These are phyloP conservation scores for Zaprionus inermis DNA, from an alignment of 1,140 invertebrate genomes.

Conservation along the genomic window DNA sequence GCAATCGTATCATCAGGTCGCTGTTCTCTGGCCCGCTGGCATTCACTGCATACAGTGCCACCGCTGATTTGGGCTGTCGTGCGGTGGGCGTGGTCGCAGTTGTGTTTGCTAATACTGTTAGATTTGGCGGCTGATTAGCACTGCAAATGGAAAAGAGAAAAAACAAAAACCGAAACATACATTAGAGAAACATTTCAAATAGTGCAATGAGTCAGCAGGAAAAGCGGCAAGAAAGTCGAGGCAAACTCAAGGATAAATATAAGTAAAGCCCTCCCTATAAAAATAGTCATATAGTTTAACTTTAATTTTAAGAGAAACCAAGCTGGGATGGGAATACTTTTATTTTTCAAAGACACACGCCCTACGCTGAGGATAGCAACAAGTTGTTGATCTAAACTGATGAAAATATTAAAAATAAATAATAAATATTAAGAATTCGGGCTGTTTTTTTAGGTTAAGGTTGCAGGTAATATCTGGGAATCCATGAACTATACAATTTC, in stretches of 20 bases:
- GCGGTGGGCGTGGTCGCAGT: slow-evolving; percentile 60
- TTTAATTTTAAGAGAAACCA: too few relatives aligned
- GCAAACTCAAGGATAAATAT: background rate
- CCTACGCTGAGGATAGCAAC: too few relatives aligned
- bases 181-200: background rate
- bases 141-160: slow-evolving; percentile 46
- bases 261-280: background rate
- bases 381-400: too few relatives aligned
- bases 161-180: background rate
- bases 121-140: slow-evolving; percentile 77
- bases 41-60: slow-evolving; percentile 55
- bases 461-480: too few relatives aligned
- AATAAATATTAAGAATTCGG: too few relatives aligned
- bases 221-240: background rate
- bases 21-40: slow-evolving; percentile 65
- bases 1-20: slow-evolving; percentile 85
- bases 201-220: background rate
- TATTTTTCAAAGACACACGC: too few relatives aligned
- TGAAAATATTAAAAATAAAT: too few relatives aligned
- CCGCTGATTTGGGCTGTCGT: slow-evolving; percentile 61
- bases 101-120: slow-evolving; percentile 81
- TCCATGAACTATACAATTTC: too few relatives aligned
- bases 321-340: too few relatives aligned
- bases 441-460: too few relatives aligned
- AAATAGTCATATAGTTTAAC: background rate